These are phyloP conservation scores for Platalea minor DNA, from an alignment of 2,797 vertebrate genomes.

Conservation along the genomic window DNA sequence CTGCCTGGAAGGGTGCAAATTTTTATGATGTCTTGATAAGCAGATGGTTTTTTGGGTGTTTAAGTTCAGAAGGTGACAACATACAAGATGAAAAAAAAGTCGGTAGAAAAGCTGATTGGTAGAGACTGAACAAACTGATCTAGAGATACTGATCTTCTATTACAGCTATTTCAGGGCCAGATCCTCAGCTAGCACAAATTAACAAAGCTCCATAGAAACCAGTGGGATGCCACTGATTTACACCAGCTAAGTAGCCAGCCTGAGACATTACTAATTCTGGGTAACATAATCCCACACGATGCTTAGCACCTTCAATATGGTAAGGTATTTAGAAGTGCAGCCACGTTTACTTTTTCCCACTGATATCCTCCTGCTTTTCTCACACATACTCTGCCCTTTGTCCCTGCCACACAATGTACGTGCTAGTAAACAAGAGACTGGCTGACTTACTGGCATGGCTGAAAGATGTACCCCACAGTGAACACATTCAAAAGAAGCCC, in stretches of 20 bases:
- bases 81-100: neutral
- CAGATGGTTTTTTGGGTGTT: neutral
- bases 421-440: neutral
- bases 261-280: neutral
- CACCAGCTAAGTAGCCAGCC: neutral
- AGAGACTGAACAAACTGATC: neutral
- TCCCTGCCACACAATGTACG: neutral
- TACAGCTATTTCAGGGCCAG: conserved; percentile 4
- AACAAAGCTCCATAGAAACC: conserved; percentile 15
- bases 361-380: neutral
- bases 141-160: neutral
- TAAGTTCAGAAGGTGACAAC: conserved; percentile 43
- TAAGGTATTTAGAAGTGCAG: neutral
- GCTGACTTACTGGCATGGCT: neutral
- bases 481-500: neutral
- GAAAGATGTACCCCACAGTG: neutral
- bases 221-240: neutral
- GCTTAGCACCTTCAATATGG: neutral
- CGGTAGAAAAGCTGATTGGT: neutral
- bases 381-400: neutral
- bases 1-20: conserved; percentile 42
- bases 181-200: neutral
- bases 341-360: neutral
- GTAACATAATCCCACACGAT: neutral
- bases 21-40: conserved; percentile 38